Evolutionary conservation across 2,113 vertebrate species (phyloP), one percentile per base, ranked within the genome.

Genomic region (Epinephelus lanceolatus): DNA sequence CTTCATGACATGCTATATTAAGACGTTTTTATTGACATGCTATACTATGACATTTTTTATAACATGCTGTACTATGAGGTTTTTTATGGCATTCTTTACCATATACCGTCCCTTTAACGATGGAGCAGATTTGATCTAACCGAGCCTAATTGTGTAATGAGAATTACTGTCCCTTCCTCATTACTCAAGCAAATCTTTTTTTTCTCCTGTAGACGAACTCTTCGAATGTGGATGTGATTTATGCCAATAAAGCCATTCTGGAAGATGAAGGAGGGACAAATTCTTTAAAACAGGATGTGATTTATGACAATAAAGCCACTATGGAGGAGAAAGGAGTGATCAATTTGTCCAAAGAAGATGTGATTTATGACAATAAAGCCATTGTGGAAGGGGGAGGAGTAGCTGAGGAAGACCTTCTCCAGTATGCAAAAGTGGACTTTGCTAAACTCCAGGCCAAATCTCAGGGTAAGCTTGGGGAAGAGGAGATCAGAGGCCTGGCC

Each of bases 401-500:
- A 47, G 62, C 4, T 9, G 21, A 75, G 8, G 61, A 70, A 1
- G 80, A 90, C 4, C 1, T 25, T 9, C n/a, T 89, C 23, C 68
- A 83, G 56, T 74, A 80, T 3, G 76, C 65, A 51, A 21, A 67
- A 2, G 61, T 84, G 45, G 71, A 90, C 62, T 86, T 91, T 21
- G 55, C 19, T 69, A 9, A 89, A 75, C 60, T 72, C 23, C 76
- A 84, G 51, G 52, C 4, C 9, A 66, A n/a, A 1, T 42, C 80
- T n/a, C 66, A 60, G 19, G 59, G 6, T 2, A 30, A 76, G 21
- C 51, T 37, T 0, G 42, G 23, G 8, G 67, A 53, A 13, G 80
- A 14, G 15, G 80, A 78, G 51, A 60, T 88, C 27, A 69, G 66
- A 63, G 84, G 76, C 19, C 61, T 70, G 55, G 56, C 14, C 23